Evolutionary conservation across 2,797 vertebrate species (phyloP).

Genomic region (Typhlichthys subterraneus): DNA sequence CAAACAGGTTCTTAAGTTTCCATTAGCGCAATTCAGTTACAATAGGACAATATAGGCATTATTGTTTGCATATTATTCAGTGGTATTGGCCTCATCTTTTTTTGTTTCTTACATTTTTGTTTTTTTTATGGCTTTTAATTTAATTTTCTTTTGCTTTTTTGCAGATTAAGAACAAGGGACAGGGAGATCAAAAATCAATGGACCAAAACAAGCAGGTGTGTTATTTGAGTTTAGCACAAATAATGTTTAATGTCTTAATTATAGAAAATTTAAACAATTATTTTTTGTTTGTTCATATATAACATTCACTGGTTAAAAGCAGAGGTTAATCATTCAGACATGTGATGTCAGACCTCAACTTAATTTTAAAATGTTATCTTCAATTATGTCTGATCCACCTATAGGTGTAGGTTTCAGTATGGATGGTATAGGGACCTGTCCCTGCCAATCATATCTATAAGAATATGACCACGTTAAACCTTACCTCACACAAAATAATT

Average conservation of each 20-base stretch:
- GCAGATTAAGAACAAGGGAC: slow-evolving; percentile 85
- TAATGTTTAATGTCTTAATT: not conserved
- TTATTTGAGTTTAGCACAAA: not conserved
- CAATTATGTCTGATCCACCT: too few relatives aligned
- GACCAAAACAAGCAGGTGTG: slow-evolving; percentile 89
- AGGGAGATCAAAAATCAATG: slow-evolving; percentile 78
- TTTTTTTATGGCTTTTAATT: slow-evolving; percentile 36
- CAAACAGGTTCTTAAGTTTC: not conserved
- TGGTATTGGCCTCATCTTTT: not conserved
- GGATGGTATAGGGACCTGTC: too few relatives aligned
- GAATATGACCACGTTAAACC: too few relatives aligned
- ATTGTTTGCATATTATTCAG: not conserved
- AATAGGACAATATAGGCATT: not conserved
- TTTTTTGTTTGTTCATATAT: not conserved
- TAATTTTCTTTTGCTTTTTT: slow-evolving; percentile 53
- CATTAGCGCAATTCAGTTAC: not conserved
- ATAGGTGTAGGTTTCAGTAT: too few relatives aligned
- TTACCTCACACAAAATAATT: too few relatives aligned
- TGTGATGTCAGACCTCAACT: not conserved
- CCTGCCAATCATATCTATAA: too few relatives aligned
- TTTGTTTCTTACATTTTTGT: slow-evolving; percentile 9
- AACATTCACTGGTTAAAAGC: too few relatives aligned
- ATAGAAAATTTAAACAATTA: not conserved
- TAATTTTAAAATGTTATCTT: not conserved
- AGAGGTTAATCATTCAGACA: not conserved